A percentile compares a stretch with the other conserved stretches of the same genome.
These are phyloP conservation scores for Salpingus planirostris DNA, from an alignment of 2,888 invertebrate species.

Conservation along the genomic window DNA sequence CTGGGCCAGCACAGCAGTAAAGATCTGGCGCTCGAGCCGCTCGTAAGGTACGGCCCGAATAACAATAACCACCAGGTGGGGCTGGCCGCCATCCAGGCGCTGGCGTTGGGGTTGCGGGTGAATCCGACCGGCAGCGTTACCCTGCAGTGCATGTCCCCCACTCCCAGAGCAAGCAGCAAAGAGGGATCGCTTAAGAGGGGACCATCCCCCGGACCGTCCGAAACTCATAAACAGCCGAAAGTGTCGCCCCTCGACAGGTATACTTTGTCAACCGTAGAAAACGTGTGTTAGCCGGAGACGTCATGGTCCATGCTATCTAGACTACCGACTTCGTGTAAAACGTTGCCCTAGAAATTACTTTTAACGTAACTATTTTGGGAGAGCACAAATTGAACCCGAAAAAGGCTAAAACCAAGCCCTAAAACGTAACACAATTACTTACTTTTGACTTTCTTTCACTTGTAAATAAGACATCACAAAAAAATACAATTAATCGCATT, in stretches of 20 bases:
- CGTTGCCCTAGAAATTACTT: no score
- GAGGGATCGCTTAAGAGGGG: constrained; percentile 43
- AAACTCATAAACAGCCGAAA: constrained; percentile 40
- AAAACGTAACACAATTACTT: no score
- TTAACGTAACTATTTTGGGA: no score
- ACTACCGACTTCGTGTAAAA: no score
- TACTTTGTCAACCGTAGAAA: no score
- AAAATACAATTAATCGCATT: no score
- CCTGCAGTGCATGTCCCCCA: constrained; percentile 39
- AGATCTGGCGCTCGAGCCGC: constrained; percentile 47
- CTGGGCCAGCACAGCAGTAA: constrained; percentile 50
- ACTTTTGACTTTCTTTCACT: no score
- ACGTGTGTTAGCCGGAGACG: no score
- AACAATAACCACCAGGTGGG: constrained; percentile 65
- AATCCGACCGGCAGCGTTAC: constrained; percentile 39
- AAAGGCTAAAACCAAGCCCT: no score
- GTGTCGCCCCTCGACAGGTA: constrained; percentile 42
- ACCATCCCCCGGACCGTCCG: constrained; percentile 37
- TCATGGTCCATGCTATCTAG: no score
- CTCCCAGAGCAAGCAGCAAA: constrained; percentile 43
- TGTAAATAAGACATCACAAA: no score
- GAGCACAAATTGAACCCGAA: no score
- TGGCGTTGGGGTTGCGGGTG: constrained; percentile 47
- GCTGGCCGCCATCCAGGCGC: constrained; percentile 67
- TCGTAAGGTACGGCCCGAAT: constrained; percentile 39